Base-by-base conservation (phyloP, 1,140 invertebrate species). In the Achatina immaculata region DNA sequence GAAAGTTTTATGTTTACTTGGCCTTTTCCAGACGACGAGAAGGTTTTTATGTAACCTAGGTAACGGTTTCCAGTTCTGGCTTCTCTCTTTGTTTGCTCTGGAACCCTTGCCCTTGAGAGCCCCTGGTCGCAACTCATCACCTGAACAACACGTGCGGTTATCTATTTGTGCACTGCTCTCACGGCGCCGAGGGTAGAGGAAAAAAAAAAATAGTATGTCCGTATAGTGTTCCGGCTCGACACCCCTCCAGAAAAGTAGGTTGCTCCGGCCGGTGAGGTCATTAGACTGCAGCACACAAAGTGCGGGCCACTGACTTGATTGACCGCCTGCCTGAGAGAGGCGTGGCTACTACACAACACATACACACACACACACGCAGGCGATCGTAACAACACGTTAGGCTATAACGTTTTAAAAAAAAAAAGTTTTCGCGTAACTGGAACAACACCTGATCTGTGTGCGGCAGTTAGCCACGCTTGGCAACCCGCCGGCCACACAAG, bases 251-350 rank as follows among this genome's bases (percentile, higher is more conserved):
- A 81, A 82, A 88, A 86, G 78, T 86, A 85, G 85, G 83, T 83
- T 85, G 75, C 81, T 80, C 85, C 86, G 84, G 85, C 83, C 85
- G 83, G 78, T 80, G 85, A 83, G 86, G 86, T 87, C 86, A 86
- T 79, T 88, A 82, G 81, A 80, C 78, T 88, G 85, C 84, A 84
- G 84, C 83, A 81, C 83, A 81, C 84, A 81, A 83, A 86, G 82
- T 86, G 85, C 83, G 83, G 84, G 83, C 83, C 84, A 85, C 83
- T 83, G 84, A 85, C 84, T 86, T 85, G 85, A 82, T 88, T 88
- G 86, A 88, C 86, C 86, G 86, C 85, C 68, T 71, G 83, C 82
- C 81, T 73, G 82, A 75, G 81, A 84, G 81, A 80, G 85, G 84
- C 84, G 85, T 81, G 78, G 78, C 83, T 83, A 86, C 84, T 83